Conservation (phyloP, 1,140 invertebrate species). For the Plodia interpunctella region DNA sequence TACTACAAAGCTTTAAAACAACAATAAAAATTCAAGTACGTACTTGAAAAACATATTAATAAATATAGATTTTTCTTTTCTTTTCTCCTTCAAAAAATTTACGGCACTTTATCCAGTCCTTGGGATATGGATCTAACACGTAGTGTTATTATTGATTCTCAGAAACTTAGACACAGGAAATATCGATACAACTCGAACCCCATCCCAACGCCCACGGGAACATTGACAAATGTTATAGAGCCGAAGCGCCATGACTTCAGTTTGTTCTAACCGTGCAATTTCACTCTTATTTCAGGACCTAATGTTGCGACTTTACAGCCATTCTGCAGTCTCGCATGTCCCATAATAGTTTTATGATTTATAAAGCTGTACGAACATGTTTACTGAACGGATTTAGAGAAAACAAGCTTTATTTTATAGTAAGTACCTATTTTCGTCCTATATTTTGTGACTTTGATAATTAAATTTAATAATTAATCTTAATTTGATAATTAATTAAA, state of each 20-base stretch:
- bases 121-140: too few relatives aligned
- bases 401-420: neutral
- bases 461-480: too few relatives aligned
- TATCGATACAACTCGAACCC: neutral
- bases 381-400: neutral
- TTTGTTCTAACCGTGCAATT: slow-evolving; percentile 1
- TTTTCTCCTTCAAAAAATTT: too few relatives aligned
- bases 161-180: neutral
- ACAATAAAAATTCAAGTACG: too few relatives aligned
- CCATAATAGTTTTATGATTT: slow-evolving; percentile 6
- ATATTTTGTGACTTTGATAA: too few relatives aligned
- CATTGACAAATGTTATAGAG: slow-evolving; percentile 6
- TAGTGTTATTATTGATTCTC: too few relatives aligned
- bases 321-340: neutral
- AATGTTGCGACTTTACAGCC: slow-evolving; percentile 1
- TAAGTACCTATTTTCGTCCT: neutral
- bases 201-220: neutral
- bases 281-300: neutral
- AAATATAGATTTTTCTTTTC: too few relatives aligned
- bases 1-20: too few relatives aligned
- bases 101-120: too few relatives aligned
- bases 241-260: neutral
- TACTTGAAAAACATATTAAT: too few relatives aligned
- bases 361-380: slow-evolving; percentile 1
- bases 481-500: too few relatives aligned